These are phyloP conservation scores for Diarsia dahlii DNA, from an alignment of 2,888 invertebrate genomes.

Conservation along the genomic window DNA sequence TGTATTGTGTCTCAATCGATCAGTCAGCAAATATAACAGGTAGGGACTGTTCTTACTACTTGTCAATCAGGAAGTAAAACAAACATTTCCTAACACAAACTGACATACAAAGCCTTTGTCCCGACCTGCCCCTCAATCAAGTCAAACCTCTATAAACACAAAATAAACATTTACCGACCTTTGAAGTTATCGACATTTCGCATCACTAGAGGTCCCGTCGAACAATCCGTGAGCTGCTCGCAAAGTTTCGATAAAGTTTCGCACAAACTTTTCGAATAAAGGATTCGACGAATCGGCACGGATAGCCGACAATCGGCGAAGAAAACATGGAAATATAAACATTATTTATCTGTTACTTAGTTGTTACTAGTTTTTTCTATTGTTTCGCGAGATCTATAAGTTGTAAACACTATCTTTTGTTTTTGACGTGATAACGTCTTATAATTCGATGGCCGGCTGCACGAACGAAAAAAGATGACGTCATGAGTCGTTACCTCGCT, in stretches of 20 bases:
- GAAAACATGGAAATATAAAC: constrained; percentile 53
- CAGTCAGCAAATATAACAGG: neutral
- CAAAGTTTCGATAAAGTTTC: constrained; percentile 55
- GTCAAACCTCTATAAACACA: constrained; percentile 15
- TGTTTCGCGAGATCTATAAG: constrained; percentile 16
- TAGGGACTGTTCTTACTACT: neutral
- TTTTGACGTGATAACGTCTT: no score
- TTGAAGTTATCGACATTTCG: constrained; percentile 51
- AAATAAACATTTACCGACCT: constrained; percentile 33
- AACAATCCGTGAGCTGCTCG: constrained; percentile 52
- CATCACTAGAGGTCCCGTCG: constrained; percentile 53
- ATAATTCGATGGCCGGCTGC: no score
- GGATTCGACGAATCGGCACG: constrained; percentile 56
- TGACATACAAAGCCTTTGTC: constrained; percentile 19
- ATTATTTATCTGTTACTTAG: constrained; percentile 51
- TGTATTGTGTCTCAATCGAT: neutral
- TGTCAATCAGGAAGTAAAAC: constrained; percentile 13
- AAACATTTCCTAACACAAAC: constrained; percentile 4
- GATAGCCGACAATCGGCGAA: constrained; percentile 42
- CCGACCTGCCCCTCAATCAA: constrained; percentile 25
- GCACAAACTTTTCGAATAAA: constrained; percentile 61
- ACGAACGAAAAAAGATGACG: no score
- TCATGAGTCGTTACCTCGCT: no score
- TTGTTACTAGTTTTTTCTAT: constrained; percentile 17
- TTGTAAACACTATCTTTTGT: neutral